Conservation (phyloP, 2,113 vertebrate species). For the Noturus placidus region DNA sequence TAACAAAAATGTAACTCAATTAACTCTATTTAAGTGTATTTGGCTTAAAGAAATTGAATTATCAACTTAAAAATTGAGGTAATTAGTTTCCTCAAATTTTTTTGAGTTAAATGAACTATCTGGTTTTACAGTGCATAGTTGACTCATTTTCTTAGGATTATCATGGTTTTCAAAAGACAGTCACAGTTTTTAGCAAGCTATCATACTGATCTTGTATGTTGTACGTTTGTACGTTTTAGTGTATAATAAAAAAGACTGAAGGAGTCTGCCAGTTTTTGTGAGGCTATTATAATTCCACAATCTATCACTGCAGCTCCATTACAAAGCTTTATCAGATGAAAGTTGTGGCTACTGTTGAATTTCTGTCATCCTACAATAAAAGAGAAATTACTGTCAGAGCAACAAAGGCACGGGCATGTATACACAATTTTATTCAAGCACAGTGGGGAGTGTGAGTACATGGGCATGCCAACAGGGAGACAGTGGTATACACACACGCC, state of each 20-base stretch:
- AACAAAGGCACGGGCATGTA: slow-evolving; percentile 2
- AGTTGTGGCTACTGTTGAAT: background rate
- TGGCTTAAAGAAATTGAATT: too few relatives aligned
- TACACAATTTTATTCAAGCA: background rate
- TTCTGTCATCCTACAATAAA: slow-evolving; percentile 1
- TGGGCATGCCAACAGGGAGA: background rate
- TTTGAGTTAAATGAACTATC: too few relatives aligned
- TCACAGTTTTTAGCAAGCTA: background rate
- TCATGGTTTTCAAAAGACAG: background rate
- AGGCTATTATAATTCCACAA: background rate
- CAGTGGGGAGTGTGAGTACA: background rate
- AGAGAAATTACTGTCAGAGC: background rate
- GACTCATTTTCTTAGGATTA: background rate
- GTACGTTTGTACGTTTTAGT: background rate
- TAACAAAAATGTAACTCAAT: too few relatives aligned
- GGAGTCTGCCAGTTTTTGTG: background rate
- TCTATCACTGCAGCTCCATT: background rate
- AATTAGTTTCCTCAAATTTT: too few relatives aligned
- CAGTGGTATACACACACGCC: slow-evolving; percentile 4
- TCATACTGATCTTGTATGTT: background rate
- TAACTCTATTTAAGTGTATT: too few relatives aligned
- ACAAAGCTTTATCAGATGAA: background rate
- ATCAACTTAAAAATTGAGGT: too few relatives aligned
- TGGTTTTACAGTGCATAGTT: background rate
- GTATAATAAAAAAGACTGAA: background rate